These are phyloP conservation scores for Gracilinanus agilis DNA, from an alignment of 2,113 vertebrate genomes.

Conservation along the genomic window DNA sequence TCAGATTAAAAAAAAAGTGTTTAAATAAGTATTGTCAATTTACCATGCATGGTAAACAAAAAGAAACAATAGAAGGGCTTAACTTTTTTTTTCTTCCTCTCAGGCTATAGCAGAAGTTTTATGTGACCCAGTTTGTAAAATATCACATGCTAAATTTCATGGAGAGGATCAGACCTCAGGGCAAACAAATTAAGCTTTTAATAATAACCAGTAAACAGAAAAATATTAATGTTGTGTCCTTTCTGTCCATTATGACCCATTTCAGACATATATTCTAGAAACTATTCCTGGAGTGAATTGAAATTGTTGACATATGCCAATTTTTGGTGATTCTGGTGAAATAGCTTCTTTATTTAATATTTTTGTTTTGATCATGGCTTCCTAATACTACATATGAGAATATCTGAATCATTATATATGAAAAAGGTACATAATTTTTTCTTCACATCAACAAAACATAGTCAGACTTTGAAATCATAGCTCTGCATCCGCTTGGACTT, in stretches of 20 bases:
- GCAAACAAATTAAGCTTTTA: slow-evolving; percentile 77
- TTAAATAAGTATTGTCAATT: slow-evolving; percentile 84
- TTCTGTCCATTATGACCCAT: slow-evolving; percentile 71
- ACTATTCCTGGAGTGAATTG: slow-evolving; percentile 74
- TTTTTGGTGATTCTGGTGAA: slow-evolving; percentile 19
- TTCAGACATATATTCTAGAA: slow-evolving; percentile 76
- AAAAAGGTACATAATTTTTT: slow-evolving; percentile 48
- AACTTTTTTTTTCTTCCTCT: slow-evolving; percentile 63
- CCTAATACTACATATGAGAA: neutral
- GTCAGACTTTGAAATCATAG: slow-evolving; percentile 7
- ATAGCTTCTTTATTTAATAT: slow-evolving; percentile 19
- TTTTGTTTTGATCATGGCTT: slow-evolving; percentile 35
- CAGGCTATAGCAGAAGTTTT: slow-evolving; percentile 75
- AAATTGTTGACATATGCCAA: slow-evolving; percentile 39
- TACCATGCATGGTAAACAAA: slow-evolving; percentile 81
- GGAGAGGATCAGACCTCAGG: slow-evolving; percentile 64
- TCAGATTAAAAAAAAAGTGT: slow-evolving; percentile 80
- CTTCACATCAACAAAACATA: slow-evolving; percentile 35
- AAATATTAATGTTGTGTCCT: slow-evolving; percentile 74
- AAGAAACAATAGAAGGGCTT: slow-evolving; percentile 78
- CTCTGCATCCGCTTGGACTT: neutral
- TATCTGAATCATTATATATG: slow-evolving; percentile 19
- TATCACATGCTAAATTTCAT: slow-evolving; percentile 75
- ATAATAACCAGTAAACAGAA: slow-evolving; percentile 75
- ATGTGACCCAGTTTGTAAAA: slow-evolving; percentile 75